Conservation (phyloP, 2,888 invertebrate species). For the Molorchus minor region DNA sequence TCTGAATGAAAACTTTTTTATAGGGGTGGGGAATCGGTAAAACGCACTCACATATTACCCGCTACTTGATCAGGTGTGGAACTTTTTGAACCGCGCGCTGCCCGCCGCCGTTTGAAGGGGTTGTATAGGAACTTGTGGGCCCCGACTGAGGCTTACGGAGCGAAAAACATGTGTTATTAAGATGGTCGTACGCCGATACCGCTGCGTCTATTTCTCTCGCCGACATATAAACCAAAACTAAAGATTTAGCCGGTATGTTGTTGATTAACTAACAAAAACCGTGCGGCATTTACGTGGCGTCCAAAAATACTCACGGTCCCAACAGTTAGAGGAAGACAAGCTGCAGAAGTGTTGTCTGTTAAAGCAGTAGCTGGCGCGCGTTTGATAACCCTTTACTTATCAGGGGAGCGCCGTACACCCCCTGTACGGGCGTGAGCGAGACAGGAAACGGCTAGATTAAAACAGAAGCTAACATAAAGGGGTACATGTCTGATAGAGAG, state of each 20-base stretch:
- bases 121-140: slow-evolving; percentile 11
- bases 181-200: slow-evolving; percentile 50
- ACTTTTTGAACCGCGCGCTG: slow-evolving; percentile 30
- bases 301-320: slow-evolving; percentile 47
- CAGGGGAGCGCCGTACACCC: slow-evolving; percentile 54
- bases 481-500: slow-evolving; percentile 59
- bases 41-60: slow-evolving; percentile 47
- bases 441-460: slow-evolving; percentile 60
- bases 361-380: slow-evolving; percentile 60
- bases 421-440: slow-evolving; percentile 49
- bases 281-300: slow-evolving; percentile 46
- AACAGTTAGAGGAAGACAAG: slow-evolving; percentile 48
- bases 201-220: slow-evolving; percentile 54
- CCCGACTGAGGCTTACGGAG: slow-evolving; percentile 19
- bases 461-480: slow-evolving; percentile 63
- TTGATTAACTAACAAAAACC: slow-evolving; percentile 55
- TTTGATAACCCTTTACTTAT: slow-evolving; percentile 65
- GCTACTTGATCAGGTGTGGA: slow-evolving; percentile 42
- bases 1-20: slow-evolving; percentile 71
- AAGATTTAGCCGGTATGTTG: slow-evolving; percentile 66
- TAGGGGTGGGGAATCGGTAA: slow-evolving; percentile 60
- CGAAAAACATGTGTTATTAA: slow-evolving; percentile 48
- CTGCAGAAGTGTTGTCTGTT: slow-evolving; percentile 52
- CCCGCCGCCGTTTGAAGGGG: slow-evolving; percentile 18
- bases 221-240: slow-evolving; percentile 61